Conservation (phyloP, 2,797 vertebrate species). For the Hirundo rustica region DNA sequence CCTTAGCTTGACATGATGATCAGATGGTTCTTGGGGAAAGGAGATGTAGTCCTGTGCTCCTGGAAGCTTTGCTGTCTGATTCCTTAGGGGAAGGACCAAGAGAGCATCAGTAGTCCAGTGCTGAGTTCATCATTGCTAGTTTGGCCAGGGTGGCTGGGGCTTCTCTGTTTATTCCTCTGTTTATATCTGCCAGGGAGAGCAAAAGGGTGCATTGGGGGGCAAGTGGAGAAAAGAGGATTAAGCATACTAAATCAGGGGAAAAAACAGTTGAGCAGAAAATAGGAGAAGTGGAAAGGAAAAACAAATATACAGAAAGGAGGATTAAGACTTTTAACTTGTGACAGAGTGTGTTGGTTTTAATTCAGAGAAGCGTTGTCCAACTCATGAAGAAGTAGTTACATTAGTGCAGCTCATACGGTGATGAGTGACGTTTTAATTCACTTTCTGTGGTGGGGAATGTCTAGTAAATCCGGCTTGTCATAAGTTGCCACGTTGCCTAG, state of each 20-base stretch:
- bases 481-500: background rate
- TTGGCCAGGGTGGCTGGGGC: background rate
- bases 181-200: background rate
- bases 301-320: background rate
- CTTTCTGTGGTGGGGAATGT: conserved; percentile 29
- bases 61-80: background rate
- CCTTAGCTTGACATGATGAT: background rate
- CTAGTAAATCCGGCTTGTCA: conserved; percentile 14
- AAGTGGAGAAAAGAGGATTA: background rate
- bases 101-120: background rate
- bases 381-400: background rate
- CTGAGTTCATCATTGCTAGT: background rate
- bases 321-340: background rate
- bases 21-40: background rate
- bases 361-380: background rate
- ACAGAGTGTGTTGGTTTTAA: background rate
- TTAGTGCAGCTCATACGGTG: background rate
- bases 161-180: background rate
- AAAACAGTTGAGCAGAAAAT: background rate
- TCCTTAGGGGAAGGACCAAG: background rate
- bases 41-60: background rate
- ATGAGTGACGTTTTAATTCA: conserved; percentile 60
- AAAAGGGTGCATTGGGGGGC: background rate
- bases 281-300: background rate
- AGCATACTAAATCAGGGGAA: background rate